Evolutionary conservation across 1,140 invertebrate species (phyloP).

Genomic region (Cydia pomonella): DNA sequence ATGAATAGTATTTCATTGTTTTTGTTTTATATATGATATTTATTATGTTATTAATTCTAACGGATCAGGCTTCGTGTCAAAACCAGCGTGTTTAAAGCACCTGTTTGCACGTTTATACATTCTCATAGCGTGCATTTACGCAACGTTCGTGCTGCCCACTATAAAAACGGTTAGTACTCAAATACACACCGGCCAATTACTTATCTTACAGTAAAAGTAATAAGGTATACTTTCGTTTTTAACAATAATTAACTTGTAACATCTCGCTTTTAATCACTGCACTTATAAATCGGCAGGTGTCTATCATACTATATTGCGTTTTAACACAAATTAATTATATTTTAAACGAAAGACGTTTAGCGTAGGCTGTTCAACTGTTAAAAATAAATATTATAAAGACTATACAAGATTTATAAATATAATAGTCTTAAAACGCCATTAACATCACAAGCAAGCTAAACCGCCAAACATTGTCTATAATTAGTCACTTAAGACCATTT

Average conservation of each 20-base stretch:
- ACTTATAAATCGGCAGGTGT: constrained; percentile 13
- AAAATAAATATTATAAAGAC: neutral
- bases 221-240: neutral
- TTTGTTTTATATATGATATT: neutral
- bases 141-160: neutral
- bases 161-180: neutral
- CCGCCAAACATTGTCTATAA: neutral
- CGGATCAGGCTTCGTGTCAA: neutral
- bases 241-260: neutral
- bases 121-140: constrained; percentile 18
- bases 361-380: neutral
- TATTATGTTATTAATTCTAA: neutral
- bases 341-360: constrained; percentile 14
- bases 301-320: constrained; percentile 9
- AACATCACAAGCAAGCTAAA: neutral
- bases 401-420: constrained; percentile 12
- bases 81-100: neutral
- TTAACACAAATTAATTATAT: constrained; percentile 12
- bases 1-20: no score
- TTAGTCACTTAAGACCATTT: constrained; percentile 26
- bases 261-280: neutral
- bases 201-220: neutral
- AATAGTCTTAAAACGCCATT: neutral
- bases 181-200: neutral
- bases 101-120: constrained; percentile 17